Base-by-base conservation (phyloP, 1,140 invertebrate genomes). In the Lordiphosa mommai region DNA sequence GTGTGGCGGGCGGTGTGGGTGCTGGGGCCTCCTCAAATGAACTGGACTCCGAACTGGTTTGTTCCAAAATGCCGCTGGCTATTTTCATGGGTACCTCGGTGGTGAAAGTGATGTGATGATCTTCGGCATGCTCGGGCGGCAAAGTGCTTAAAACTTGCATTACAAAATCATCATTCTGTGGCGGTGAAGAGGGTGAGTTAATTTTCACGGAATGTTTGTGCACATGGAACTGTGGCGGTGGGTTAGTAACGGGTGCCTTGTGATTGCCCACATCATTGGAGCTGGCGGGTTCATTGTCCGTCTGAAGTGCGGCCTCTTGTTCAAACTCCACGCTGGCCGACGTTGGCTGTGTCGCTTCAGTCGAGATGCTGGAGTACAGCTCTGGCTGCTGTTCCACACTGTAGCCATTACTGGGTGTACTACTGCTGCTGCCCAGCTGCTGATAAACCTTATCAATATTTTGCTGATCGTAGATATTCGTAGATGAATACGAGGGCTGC, bases 51-150 rank as follows among this genome's bases (percentile, higher is more conserved):
- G 82, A 88, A 49, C 85, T 87, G 6, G 60, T 72, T 10, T 59
- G 64, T 12, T 88, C 67, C 38, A 65, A 41, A 1, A 59, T 59
- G 2, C 63, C 55, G 32, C 61, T 80, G 4, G 64, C 41, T 5
- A 88, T 86, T 34, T 86, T 88, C 4, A 49, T 88, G 48, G 86
- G 86, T 44, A 88, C 55, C 10, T 88, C 86, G 8, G 86, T 88
- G 36, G 86, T 87, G 7, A 87, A 82, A 0, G 63, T 56, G 4
- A 85, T 50, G 7, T 33, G 34, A 17, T 85, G 61, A 3, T 87
- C 73, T 0, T 80, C 71, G 1, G 48, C 57, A 20, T 79, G 61
- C 10, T 74, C 67, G 0, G 86, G 82, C 2, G 86, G 71, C 48
- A 87, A 14, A 2, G 82, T 88, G 40, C 72, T 82, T 3, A 87